A percentile compares a stretch with the other conserved stretches of the same genome.
Conservation (phyloP, 2,113 vertebrate genomes). For the Strix uralensis region DNA sequence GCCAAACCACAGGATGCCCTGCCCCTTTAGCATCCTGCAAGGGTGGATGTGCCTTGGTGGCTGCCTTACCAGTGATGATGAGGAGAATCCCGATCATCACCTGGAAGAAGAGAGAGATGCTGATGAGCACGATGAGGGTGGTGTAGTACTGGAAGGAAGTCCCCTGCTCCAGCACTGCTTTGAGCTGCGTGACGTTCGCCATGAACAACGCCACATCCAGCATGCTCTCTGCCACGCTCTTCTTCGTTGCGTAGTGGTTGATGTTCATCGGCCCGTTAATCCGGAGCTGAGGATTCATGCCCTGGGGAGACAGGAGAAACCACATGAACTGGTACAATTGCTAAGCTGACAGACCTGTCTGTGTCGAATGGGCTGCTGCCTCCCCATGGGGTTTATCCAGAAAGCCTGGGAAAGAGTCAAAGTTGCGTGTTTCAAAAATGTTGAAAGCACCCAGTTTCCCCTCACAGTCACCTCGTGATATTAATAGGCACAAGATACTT, state of each 20-base stretch:
- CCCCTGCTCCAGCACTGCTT: slow-evolving; percentile 86
- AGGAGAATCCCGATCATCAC: slow-evolving; percentile 84
- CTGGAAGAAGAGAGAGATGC: slow-evolving; percentile 87
- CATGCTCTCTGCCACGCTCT: slow-evolving; percentile 89
- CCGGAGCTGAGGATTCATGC: background rate
- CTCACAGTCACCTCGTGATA: accelerated
- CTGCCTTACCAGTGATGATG: slow-evolving; percentile 82
- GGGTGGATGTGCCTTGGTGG: accelerated
- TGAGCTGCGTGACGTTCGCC: slow-evolving; percentile 87
- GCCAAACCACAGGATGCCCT: background rate
- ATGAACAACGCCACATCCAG: slow-evolving; percentile 88
- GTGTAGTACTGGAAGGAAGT: slow-evolving; percentile 79
- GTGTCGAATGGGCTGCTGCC: accelerated
- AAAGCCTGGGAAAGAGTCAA: background rate
- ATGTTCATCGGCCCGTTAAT: slow-evolving; percentile 76
- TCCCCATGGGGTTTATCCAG: background rate
- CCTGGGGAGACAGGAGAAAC: slow-evolving; percentile 15
- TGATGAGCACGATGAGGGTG: slow-evolving; percentile 83
- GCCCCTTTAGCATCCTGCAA: background rate
- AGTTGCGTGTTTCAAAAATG: accelerated
- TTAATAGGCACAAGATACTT: background rate
- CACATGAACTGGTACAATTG: accelerated
- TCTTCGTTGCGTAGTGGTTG: slow-evolving; percentile 91
- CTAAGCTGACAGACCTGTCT: accelerated
- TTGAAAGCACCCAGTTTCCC: background rate